These are phyloP conservation scores for Lagocephalus sceleratus DNA, from an alignment of 2,797 vertebrate species.

Conservation along the genomic window DNA sequence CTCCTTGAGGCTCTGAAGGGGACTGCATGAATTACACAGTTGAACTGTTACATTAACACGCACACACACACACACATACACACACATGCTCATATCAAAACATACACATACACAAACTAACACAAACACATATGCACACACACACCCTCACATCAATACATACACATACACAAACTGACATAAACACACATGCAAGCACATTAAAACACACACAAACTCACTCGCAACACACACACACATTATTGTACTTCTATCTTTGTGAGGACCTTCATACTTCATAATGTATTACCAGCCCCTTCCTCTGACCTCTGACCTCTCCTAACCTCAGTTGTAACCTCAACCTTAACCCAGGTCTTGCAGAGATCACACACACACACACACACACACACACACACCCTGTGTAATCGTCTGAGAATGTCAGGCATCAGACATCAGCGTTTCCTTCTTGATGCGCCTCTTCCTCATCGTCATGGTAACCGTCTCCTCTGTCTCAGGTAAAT, in stretches of 20 bases:
- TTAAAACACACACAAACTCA: neutral
- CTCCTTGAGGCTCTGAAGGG: constrained; percentile 54
- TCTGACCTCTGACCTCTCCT: too few species aligned
- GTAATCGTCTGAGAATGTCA: too few species aligned
- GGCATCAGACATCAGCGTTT: too few species aligned
- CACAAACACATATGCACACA: constrained; percentile 12
- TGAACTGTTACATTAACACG: constrained; percentile 23
- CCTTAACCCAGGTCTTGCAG: too few species aligned
- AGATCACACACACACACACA: constrained; percentile 6
- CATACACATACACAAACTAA: constrained; percentile 7
- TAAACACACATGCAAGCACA: constrained; percentile 8
- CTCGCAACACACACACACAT: constrained; percentile 12
- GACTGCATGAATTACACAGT: constrained; percentile 65
- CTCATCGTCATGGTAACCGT: too few species aligned
- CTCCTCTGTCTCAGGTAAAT: too few species aligned
- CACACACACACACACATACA: constrained; percentile 11
- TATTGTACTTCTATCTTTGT: too few species aligned
- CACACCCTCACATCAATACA: neutral
- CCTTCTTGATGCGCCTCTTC: too few species aligned
- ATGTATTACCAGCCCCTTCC: too few species aligned
- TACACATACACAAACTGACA: constrained; percentile 9
- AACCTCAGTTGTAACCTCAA: too few species aligned
- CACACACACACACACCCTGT: constrained; percentile 6
- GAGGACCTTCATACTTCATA: too few species aligned
- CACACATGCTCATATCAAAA: constrained; percentile 7